phyloP scores from a whole-genome alignment of 1,140 invertebrate species.

The Adoxophyes honmai region DNA sequence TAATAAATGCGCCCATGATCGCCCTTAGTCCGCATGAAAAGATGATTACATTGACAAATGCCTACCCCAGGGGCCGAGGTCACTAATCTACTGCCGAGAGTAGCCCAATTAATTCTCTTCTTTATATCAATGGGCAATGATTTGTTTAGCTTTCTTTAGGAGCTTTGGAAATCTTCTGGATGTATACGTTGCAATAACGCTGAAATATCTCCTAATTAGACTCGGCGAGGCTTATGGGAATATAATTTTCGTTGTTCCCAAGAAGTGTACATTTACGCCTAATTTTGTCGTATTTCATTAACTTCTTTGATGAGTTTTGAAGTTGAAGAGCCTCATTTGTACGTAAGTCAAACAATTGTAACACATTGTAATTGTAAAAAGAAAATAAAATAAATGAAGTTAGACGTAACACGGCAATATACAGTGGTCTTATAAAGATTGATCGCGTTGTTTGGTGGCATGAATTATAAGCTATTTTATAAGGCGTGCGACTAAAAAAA shows the following conservation, averaged over 20 bases:
- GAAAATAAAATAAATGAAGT: too few species aligned
- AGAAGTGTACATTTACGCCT: not conserved
- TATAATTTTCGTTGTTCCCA: not conserved
- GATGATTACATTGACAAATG: slow-evolving; percentile 64
- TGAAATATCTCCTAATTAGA: not conserved
- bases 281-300: not conserved
- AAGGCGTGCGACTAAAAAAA: too few species aligned
- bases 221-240: not conserved
- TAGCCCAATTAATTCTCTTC: slow-evolving; percentile 49
- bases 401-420: too few species aligned
- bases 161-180: not conserved
- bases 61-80: slow-evolving; percentile 35
- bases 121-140: slow-evolving; percentile 24
- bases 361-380: too few species aligned
- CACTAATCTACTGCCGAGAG: slow-evolving; percentile 55
- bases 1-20: slow-evolving; percentile 41
- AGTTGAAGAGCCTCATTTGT: too few species aligned
- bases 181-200: slow-evolving; percentile 6
- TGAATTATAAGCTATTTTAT: too few species aligned
- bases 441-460: too few species aligned
- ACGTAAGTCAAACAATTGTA: too few species aligned
- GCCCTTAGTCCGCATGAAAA: slow-evolving; percentile 42
- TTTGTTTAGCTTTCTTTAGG: slow-evolving; percentile 8
- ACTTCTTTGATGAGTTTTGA: too few species aligned
- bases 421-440: too few species aligned